Conservation (phyloP, 2,113 vertebrate genomes). For the Riparia riparia region DNA sequence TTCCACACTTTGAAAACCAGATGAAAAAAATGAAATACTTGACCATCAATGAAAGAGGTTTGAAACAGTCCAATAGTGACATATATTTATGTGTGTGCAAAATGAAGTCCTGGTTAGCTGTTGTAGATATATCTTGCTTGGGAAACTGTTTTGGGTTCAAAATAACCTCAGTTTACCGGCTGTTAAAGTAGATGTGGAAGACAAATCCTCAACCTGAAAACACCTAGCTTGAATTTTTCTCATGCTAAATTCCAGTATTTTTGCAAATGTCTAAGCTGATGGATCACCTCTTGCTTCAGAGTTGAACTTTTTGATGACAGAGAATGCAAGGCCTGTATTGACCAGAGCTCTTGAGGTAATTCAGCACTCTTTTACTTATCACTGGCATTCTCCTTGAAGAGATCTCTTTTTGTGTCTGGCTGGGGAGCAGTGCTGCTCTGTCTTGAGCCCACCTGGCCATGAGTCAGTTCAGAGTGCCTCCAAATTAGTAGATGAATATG, state of each 20-base stretch:
- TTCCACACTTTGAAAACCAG: neutral
- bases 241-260: neutral
- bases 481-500: neutral
- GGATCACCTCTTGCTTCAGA: neutral
- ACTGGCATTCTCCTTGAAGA: neutral
- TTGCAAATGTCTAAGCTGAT: neutral
- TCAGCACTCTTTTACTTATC: neutral
- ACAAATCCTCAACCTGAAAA: neutral
- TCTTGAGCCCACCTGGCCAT: neutral
- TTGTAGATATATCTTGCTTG: neutral
- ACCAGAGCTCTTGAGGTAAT: neutral
- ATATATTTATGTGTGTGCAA: neutral
- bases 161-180: accelerated
- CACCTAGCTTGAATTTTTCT: neutral
- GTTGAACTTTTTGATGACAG: neutral
- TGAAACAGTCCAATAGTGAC: neutral
- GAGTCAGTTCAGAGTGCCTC: neutral
- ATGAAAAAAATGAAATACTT: neutral
- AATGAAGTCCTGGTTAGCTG: neutral
- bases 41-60: neutral
- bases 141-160: neutral
- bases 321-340: neutral
- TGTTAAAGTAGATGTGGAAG: neutral
- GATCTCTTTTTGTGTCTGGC: neutral
- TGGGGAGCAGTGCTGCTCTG: neutral